Conservation (phyloP, 2,888 invertebrate genomes). For the Morinoia aosen region DNA sequence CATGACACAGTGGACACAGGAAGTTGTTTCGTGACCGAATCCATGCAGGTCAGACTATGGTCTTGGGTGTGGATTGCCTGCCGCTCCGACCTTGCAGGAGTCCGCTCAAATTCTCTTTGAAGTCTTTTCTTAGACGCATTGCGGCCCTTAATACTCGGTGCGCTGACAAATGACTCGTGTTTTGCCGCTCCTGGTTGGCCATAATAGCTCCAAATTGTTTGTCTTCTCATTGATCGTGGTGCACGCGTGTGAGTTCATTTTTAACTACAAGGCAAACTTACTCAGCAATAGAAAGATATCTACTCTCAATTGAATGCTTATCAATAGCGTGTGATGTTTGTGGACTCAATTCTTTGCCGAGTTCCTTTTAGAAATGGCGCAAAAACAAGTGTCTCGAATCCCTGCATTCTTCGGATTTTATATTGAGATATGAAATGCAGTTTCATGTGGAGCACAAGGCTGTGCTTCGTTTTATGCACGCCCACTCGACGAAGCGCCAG, state of each 20-base stretch:
- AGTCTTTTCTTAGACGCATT: slow-evolving; percentile 4
- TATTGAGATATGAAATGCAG: background rate
- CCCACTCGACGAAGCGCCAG: too few relatives aligned
- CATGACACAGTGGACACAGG: background rate
- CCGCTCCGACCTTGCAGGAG: background rate
- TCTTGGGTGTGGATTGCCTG: background rate
- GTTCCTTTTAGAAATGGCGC: background rate
- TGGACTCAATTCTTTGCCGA: background rate
- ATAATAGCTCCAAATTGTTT: slow-evolving; percentile 4
- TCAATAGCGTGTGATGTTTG: background rate
- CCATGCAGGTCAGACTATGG: background rate
- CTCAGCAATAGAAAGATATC: background rate
- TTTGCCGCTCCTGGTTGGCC: background rate
- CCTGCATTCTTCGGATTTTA: background rate
- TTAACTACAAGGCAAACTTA: background rate
- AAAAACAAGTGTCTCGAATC: background rate
- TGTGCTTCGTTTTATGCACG: too few relatives aligned
- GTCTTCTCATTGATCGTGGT: background rate
- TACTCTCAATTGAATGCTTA: background rate
- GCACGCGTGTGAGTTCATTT: background rate
- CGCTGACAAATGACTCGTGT: background rate
- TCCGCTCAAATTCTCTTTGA: background rate
- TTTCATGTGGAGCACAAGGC: too few relatives aligned
- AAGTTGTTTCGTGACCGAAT: background rate
- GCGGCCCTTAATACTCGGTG: background rate